Evolutionary conservation across 2,888 invertebrate species (phyloP), one percentile per base, ranked within the genome.

Genomic region (Steromphala cineraria): DNA sequence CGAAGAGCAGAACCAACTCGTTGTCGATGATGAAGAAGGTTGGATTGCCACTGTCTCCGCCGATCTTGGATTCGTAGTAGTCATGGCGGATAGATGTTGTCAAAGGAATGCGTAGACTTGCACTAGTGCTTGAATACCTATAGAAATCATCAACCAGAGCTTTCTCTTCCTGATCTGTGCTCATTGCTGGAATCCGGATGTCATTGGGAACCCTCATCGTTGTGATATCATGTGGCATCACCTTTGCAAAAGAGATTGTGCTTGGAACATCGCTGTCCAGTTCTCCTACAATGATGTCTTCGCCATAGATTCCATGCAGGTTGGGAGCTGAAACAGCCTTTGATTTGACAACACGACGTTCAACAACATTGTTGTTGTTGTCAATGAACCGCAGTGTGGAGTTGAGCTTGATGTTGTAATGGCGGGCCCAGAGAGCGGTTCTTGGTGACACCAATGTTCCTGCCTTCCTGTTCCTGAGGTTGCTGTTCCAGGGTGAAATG

Each of bases 401-500:
- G 56, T 86, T 87, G 19, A 85, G 67, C 13, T 40, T 74, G 67
- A 89, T 88, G 75, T 81, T 83, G 79, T 88, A 89, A 71, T 89
- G 89, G 19, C 86, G 80, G 0, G 88, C 89, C 89, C 89, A 89
- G 0, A 89, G 55, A 0, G 87, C 85, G 75, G 88, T 88, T 55
- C 88, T 82, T n/a, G 88, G 88, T 5, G 88, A 85, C 2, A 89
- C 77, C 52, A 89, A 79, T 0, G 87, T 87, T 5, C 89, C 89
- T 0, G 89, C 89, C 75, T 84, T 86, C 24, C 86, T 80, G 55
- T 78, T 86, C 10, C 82, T 75, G 3, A 84, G 83, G 31, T 85
- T 62, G 53, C 87, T 88, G 81, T 89, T 89, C 89, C 89, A 89
- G n/a, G 89, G 89, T 10, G 89, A 89, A 36, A 89, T 88, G 13